These are phyloP conservation scores for Nasonia longicornis DNA, from an alignment of 1,140 invertebrate species.

Conservation along the genomic window DNA sequence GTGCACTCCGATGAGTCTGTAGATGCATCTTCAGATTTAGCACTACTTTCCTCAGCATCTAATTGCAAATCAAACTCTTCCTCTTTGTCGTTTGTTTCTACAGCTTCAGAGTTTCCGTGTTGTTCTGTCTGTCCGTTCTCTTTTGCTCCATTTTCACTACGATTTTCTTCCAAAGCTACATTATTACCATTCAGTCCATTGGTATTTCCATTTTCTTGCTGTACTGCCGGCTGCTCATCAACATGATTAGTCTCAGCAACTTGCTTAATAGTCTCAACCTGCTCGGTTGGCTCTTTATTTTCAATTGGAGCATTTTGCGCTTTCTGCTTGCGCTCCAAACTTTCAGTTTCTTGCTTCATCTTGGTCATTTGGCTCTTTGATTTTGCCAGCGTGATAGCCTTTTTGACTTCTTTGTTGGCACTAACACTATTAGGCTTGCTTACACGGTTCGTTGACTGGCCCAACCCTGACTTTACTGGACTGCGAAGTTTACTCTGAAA, in stretches of 20 bases:
- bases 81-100: slow-evolving; percentile 42
- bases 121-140: slow-evolving; percentile 29
- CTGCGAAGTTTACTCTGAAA: slow-evolving; percentile 56
- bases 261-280: slow-evolving; percentile 36
- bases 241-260: slow-evolving; percentile 6
- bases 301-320: slow-evolving; percentile 7
- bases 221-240: neutral
- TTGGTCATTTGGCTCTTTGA: slow-evolving; percentile 42
- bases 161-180: slow-evolving; percentile 40
- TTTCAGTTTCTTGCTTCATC: slow-evolving; percentile 54
- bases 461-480: slow-evolving; percentile 45
- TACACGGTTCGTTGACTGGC: slow-evolving; percentile 42
- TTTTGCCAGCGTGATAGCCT: slow-evolving; percentile 21
- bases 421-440: slow-evolving; percentile 20
- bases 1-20: slow-evolving; percentile 16
- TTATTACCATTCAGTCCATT: slow-evolving; percentile 33
- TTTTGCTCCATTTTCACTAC: slow-evolving; percentile 34
- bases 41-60: slow-evolving; percentile 41
- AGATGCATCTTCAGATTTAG: slow-evolving; percentile 40
- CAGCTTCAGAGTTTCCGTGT: slow-evolving; percentile 26
- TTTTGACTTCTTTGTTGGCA: slow-evolving; percentile 44
- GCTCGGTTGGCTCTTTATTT: slow-evolving; percentile 27
- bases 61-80: slow-evolving; percentile 47
- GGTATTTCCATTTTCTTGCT: slow-evolving; percentile 36
- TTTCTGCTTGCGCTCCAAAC: slow-evolving; percentile 27